Conservation (phyloP, 2,888 invertebrate genomes). For the Drosophila ustulata region DNA sequence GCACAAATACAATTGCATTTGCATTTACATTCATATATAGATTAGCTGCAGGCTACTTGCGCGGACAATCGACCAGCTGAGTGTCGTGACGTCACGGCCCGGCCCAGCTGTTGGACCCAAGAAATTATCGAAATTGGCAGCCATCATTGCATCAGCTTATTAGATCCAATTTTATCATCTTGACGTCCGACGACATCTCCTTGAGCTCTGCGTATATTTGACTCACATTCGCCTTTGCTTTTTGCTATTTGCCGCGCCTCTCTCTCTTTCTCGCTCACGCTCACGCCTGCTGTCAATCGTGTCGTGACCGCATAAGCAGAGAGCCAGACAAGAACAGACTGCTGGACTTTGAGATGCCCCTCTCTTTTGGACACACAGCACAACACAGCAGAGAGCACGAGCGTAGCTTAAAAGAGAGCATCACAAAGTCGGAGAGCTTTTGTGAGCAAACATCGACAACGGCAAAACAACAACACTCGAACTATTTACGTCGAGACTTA, state of each 20-base stretch:
- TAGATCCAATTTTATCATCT: conserved; percentile 28
- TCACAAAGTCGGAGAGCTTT: neutral
- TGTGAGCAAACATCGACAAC: neutral
- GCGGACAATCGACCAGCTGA: conserved; percentile 1
- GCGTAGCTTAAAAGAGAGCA: neutral
- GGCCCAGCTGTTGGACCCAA: conserved; percentile 13
- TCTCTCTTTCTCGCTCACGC: neutral
- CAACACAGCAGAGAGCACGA: neutral
- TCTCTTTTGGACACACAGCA: neutral
- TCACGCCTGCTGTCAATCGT: conserved; percentile 4
- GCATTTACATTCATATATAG: conserved; percentile 9
- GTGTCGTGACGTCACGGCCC: conserved; percentile 41
- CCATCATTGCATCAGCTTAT: conserved; percentile 57
- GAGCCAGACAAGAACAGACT: conserved; percentile 14
- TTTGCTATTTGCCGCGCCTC: conserved; percentile 30
- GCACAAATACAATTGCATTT: conserved; percentile 14
- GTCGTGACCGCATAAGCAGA: conserved; percentile 13
- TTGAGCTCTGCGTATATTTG: conserved; percentile 49
- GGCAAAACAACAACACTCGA: neutral
- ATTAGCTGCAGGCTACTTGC: conserved; percentile 11
- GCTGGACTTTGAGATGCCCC: conserved; percentile 39
- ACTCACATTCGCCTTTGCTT: conserved; percentile 69
- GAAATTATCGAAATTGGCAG: conserved; percentile 32
- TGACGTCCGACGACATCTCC: conserved; percentile 27
- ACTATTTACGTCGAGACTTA: neutral